Evolutionary conservation across 2,113 vertebrate genomes (phyloP), one percentile per base, ranked within the genome.

Genomic region (Solenodon paradoxus): DNA sequence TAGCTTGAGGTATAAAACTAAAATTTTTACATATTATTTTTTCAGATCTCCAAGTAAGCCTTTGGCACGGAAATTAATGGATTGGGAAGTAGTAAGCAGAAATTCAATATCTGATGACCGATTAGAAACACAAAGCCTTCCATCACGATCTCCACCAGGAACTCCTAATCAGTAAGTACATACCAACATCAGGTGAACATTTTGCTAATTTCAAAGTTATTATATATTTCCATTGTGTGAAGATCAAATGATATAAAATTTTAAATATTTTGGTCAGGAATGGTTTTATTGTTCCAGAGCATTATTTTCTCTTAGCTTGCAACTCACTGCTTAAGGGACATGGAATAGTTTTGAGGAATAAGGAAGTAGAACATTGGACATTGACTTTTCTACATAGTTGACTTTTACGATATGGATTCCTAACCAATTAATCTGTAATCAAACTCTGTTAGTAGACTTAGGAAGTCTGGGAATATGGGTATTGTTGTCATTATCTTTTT

Each of bases 21-120:
- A 91, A 49, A 3, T 38, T 51, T 94, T 92, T 22, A 51, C 35
- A 9, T 84, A 71, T 30, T 90, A 75, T 97, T 97, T 81, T 78
- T 96, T 8, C 97, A 99, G 99, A 98, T 99, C 99, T 95, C 99
- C 99, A 95, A 99, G 99, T 98, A 99, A 99, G 97, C 99, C 99
- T 20, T 93, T 99, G 98, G 98, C 98, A 95, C 98, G 99, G 94
- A 99, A 99, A 97, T 96, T 99, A 96, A 98, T 99, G 90, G 99
- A 99, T 98, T 99, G 99, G 99, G 99, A 99, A 96, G 98, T 99
- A 20, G 99, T 99, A 95, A 99, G 99, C 98, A 99, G 99, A 98
- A 99, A 99, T 98, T 99, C 99, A 1, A 90, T 99, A 94, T 99
- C 99, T 92, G 99, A 99, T 82, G 99, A 99, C 87, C 99, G 99